Evolutionary conservation across 1,140 invertebrate species (phyloP).

Genomic region (Lethrus apterus): DNA sequence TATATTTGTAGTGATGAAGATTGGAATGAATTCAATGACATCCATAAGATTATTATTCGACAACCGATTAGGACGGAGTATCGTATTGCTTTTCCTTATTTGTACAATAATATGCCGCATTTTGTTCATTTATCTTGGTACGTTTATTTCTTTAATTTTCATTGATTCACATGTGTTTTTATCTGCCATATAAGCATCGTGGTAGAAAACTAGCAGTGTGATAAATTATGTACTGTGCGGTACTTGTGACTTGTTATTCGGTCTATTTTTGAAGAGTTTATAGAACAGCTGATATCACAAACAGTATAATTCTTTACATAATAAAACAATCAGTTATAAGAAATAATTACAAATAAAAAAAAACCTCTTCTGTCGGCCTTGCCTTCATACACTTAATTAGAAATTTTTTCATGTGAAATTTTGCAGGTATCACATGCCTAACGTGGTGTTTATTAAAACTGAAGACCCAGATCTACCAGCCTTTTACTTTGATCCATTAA

Average conservation of each 20-base stretch:
- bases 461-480: constrained; percentile 99
- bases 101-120: constrained; percentile 98
- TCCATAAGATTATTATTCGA: constrained; percentile 99
- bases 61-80: constrained; percentile 99
- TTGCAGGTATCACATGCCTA: constrained; percentile 94
- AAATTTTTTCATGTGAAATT: constrained; percentile 15
- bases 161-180: constrained; percentile 41
- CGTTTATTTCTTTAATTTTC: constrained; percentile 40
- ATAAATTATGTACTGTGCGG: constrained; percentile 43
- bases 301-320: too few species aligned
- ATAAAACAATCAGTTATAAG: constrained; percentile 27
- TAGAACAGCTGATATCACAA: constrained; percentile 46
- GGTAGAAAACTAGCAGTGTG: constrained; percentile 44
- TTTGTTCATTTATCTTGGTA: constrained; percentile 92
- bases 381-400: constrained; percentile 10
- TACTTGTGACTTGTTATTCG: constrained; percentile 41
- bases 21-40: constrained; percentile 99
- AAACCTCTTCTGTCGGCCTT: constrained; percentile 2
- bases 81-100: constrained; percentile 97
- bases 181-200: constrained; percentile 27
- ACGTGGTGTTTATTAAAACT: constrained; percentile 99
- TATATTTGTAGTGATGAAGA: constrained; percentile 82
- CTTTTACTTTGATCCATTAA: constrained; percentile 99
- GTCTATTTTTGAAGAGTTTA: constrained; percentile 40
- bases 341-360: constrained; percentile 14